phyloP scores from a whole-genome alignment of 1,140 invertebrate genomes.

The Ctenoplectra terminalis region DNA sequence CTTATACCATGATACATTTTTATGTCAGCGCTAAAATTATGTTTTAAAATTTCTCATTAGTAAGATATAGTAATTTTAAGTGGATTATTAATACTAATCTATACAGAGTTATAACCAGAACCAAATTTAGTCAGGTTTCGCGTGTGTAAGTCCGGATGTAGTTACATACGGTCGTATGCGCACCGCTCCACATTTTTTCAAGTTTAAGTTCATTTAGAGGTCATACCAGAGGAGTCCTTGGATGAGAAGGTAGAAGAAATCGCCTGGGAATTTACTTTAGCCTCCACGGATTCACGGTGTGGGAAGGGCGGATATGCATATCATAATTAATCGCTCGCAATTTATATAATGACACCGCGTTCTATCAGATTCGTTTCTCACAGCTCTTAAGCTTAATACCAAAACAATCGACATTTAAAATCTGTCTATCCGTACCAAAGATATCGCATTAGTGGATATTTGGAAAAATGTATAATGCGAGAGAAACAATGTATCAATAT shows the following conservation, averaged over 20 bases:
- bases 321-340: slow-evolving; percentile 58
- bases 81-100: not conserved
- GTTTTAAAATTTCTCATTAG: too few relatives aligned
- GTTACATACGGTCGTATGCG: slow-evolving; percentile 10
- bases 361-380: slow-evolving; percentile 16
- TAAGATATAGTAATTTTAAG: not conserved
- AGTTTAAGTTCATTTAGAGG: slow-evolving; percentile 68
- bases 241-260: slow-evolving; percentile 47
- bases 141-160: not conserved
- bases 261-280: slow-evolving; percentile 55
- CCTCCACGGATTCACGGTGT: slow-evolving; percentile 29
- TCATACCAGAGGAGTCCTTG: slow-evolving; percentile 22
- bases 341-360: slow-evolving; percentile 32
- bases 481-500: too few relatives aligned
- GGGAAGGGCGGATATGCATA: slow-evolving; percentile 63
- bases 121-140: not conserved
- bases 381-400: not conserved
- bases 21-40: too few relatives aligned
- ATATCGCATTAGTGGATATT: too few relatives aligned
- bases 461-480: too few relatives aligned
- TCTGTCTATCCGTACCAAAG: too few relatives aligned
- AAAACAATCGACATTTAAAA: too few relatives aligned
- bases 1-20: too few relatives aligned
- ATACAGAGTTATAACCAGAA: not conserved
- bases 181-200: slow-evolving; percentile 59